Base-by-base conservation (phyloP, 1,140 invertebrate species). In the Drosophila pseudoobscura region DNA sequence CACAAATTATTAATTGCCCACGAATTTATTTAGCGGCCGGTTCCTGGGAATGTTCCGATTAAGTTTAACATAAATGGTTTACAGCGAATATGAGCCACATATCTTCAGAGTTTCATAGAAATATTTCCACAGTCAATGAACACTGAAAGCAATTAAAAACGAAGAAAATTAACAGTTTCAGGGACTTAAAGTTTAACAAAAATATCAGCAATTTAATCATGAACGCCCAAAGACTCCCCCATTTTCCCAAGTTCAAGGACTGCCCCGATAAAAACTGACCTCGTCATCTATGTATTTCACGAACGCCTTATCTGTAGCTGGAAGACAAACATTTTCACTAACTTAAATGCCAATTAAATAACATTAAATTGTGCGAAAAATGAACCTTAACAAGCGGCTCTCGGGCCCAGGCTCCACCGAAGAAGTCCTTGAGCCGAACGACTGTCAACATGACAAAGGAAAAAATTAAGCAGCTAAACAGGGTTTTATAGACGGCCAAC, bases 401-500 rank as follows among this genome's bases (percentile, higher is more conserved):
- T 26, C 3, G 9, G 31, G 11, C 29, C 51, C 54, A 59, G 47
- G 71, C 20, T 51, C 44, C 58, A 43, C 22, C 53, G 43, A 62
- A 59, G 5, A 22, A 44, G 60, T 69, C 63, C 55, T 76, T 88
- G 82, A 69, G 71, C 70, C 75, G 75, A 75, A 60, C 69, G 78
- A 73, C 79, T 88, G 83, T 88, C 83, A 83, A 77, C 83, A 79
- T 89, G 79, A 88, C 83, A 88, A 88, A 88, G 79, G 84, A 75
- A 83, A 88, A 88, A 88, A 83, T 88, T 88, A 88, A 88, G 83
- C 84, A 88, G 78, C 83, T 88, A 79, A 87, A 88, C 83, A 87
- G 78, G 74, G 78, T 73, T 88, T 88, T 78, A 87, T 88, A 69
- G 69, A 78, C 56, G 77, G 74, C 22, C 59, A 75, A 44, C 78